A percentile compares a stretch with the other conserved stretches of the same genome.
Conservation (phyloP, 2,888 invertebrate genomes). For the Drosophila formosana region DNA sequence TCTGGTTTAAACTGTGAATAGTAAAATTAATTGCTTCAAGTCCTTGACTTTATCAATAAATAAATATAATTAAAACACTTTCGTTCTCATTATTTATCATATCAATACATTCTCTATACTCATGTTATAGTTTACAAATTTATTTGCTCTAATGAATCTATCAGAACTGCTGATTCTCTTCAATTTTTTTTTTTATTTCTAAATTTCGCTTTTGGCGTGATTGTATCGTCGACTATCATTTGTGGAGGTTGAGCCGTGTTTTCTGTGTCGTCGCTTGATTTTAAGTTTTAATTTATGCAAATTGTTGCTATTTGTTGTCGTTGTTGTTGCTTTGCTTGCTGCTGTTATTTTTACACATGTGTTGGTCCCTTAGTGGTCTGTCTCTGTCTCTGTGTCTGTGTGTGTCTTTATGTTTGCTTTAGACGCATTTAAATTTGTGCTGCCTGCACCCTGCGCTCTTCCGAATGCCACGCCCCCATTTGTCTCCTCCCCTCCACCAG, state of each 20-base stretch:
- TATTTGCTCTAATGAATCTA: too few relatives aligned
- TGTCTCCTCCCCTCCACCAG: slow-evolving; percentile 25
- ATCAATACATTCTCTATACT: too few relatives aligned
- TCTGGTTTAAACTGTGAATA: too few relatives aligned
- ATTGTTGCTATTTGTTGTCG: slow-evolving; percentile 79
- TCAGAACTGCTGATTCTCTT: too few relatives aligned
- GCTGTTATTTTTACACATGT: slow-evolving; percentile 61
- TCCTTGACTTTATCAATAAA: too few relatives aligned
- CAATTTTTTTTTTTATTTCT: background rate
- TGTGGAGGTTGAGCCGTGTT: slow-evolving; percentile 6
- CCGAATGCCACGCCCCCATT: slow-evolving; percentile 14
- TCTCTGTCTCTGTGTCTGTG: slow-evolving; percentile 1
- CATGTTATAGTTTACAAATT: too few relatives aligned
- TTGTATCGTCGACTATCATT: background rate
- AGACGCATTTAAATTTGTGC: slow-evolving; percentile 67
- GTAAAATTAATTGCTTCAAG: too few relatives aligned
- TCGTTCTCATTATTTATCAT: too few relatives aligned
- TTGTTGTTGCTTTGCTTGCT: slow-evolving; percentile 42
- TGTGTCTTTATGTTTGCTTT: slow-evolving; percentile 62
- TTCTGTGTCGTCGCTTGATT: slow-evolving; percentile 54
- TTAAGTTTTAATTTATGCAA: slow-evolving; percentile 84
- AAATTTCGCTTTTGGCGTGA: background rate
- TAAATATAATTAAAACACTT: too few relatives aligned
- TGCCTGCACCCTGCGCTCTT: slow-evolving; percentile 18
- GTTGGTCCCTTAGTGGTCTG: slow-evolving; percentile 23